These are phyloP conservation scores for Drosophila pallidifrons DNA, from an alignment of 1,140 invertebrate species.

Conservation along the genomic window DNA sequence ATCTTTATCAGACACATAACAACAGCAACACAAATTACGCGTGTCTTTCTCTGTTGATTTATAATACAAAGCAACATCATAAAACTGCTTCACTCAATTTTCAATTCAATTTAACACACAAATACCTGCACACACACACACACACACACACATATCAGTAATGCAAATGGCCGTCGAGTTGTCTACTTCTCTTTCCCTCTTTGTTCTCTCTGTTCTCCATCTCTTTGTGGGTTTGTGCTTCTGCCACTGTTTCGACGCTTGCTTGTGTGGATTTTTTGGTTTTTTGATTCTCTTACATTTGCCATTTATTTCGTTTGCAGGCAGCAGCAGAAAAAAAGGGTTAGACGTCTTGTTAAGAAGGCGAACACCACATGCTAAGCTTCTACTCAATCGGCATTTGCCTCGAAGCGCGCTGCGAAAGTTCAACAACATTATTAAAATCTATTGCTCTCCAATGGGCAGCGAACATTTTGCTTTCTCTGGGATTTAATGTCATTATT, in stretches of 20 bases:
- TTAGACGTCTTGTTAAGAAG: constrained; percentile 8
- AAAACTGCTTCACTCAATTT: constrained; percentile 55
- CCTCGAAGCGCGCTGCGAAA: background rate
- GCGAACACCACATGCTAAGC: background rate
- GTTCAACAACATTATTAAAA: constrained; percentile 4
- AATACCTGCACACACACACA: constrained; percentile 6
- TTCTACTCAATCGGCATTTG: background rate
- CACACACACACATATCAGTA: constrained; percentile 1
- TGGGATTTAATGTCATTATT: too few relatives aligned
- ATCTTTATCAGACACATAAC: constrained; percentile 25
- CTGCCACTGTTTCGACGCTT: background rate
- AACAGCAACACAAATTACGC: constrained; percentile 31
- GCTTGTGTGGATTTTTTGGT: constrained; percentile 7
- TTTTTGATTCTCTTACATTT: constrained; percentile 12
- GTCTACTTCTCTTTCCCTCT: constrained; percentile 29
- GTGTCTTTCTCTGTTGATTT: constrained; percentile 47
- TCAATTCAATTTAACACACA: constrained; percentile 57
- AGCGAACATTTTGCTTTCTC: too few relatives aligned
- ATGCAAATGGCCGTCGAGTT: constrained; percentile 41
- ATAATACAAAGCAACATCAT: constrained; percentile 54
- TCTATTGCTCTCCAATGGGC: background rate
- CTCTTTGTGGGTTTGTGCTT: constrained; percentile 1
- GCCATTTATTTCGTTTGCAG: constrained; percentile 18
- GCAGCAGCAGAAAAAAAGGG: background rate
- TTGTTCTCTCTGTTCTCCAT: background rate